Conservation (phyloP, 2,113 vertebrate genomes). For the Willisornis vidua region DNA sequence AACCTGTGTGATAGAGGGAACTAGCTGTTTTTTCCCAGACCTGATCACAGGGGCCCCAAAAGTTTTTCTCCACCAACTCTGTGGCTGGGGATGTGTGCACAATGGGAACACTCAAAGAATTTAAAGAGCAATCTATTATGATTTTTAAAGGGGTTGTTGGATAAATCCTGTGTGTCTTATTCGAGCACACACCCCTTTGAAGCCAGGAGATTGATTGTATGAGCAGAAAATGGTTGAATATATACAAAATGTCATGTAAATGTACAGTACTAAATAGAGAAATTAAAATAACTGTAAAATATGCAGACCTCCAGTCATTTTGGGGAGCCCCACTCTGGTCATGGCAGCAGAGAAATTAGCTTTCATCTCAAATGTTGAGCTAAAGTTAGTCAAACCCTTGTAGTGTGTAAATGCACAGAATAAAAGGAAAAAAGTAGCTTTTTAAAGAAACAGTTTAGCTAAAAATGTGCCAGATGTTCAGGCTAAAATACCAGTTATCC, state of each 20-base stretch:
- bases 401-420: not conserved
- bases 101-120: not conserved
- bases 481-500: slow-evolving; percentile 51
- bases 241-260: not conserved
- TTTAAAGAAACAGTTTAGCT: slow-evolving; percentile 26
- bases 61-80: not conserved
- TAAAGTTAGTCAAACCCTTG: not conserved
- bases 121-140: not conserved
- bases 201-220: not conserved
- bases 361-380: not conserved
- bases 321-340: not conserved
- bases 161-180: not conserved
- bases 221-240: not conserved
- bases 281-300: not conserved
- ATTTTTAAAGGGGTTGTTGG: not conserved
- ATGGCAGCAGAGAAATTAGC: not conserved
- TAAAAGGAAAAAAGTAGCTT: not conserved
- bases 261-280: not conserved
- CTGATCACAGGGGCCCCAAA: not conserved
- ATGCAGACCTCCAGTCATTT: not conserved
- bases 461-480: slow-evolving; percentile 62
- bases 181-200: not conserved
- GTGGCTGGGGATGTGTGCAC: not conserved
- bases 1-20: not conserved
- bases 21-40: not conserved